A percentile compares a stretch with the other conserved stretches of the same genome.
Conservation (phyloP, 1,140 invertebrate species). For the Drosophila triauraria region DNA sequence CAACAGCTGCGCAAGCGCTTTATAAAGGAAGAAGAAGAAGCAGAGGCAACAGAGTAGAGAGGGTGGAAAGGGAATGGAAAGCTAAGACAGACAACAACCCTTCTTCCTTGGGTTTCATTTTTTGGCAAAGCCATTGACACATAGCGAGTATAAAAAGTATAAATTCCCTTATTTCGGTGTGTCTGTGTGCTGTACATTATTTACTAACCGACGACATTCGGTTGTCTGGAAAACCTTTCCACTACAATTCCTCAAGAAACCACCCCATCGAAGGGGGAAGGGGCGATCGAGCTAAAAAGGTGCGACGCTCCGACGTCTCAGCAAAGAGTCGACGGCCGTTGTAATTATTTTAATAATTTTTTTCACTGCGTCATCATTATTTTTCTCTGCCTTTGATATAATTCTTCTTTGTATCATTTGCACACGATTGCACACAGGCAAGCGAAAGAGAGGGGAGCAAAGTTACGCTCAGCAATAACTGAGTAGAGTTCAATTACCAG, state of each 20-base stretch:
- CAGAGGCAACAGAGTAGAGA: slow-evolving; percentile 19
- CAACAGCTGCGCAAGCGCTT: slow-evolving; percentile 73
- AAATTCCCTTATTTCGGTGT: slow-evolving; percentile 40
- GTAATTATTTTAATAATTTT: slow-evolving; percentile 81
- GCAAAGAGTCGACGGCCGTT: slow-evolving; percentile 69
- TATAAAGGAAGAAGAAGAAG: slow-evolving; percentile 21
- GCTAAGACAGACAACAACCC: slow-evolving; percentile 63
- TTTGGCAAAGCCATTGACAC: slow-evolving; percentile 67
- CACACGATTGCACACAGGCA: slow-evolving; percentile 71
- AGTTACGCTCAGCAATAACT: slow-evolving; percentile 53
- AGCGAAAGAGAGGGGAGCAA: slow-evolving; percentile 26
- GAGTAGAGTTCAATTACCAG: slow-evolving; percentile 77
- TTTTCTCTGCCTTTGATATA: slow-evolving; percentile 82
- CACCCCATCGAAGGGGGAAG: slow-evolving; percentile 45
- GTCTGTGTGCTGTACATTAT: slow-evolving; percentile 28
- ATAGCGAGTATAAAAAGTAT: slow-evolving; percentile 27
- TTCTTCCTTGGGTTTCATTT: slow-evolving; percentile 53
- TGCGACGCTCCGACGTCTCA: slow-evolving; percentile 56
- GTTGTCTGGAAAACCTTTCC: slow-evolving; percentile 71
- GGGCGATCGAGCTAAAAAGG: slow-evolving; percentile 53
- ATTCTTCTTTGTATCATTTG: slow-evolving; percentile 83
- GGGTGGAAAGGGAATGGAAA: slow-evolving; percentile 14
- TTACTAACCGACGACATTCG: slow-evolving; percentile 18
- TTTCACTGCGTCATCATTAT: slow-evolving; percentile 83
- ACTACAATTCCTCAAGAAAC: slow-evolving; percentile 75